Evolutionary conservation across 2,797 vertebrate genomes (phyloP), one percentile per base, ranked within the genome.

Genomic region (Sternarchorhynchus goeldii): DNA sequence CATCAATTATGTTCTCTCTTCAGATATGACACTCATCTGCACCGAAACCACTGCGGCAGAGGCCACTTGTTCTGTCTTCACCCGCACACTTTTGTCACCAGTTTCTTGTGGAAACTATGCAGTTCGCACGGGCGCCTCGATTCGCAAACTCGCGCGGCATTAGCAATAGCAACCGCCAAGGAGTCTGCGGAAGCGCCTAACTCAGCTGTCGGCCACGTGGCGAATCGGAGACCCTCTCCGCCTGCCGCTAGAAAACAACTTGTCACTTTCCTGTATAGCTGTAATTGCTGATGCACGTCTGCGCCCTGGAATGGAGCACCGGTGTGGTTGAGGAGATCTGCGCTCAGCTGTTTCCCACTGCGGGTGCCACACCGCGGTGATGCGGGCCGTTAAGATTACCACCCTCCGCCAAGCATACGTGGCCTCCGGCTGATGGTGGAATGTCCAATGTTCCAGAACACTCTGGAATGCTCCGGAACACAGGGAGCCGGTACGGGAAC

Each of bases 391-490:
- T 77, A 56, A 55, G 32, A 16, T 4, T 36, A 32, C n/a, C 75
- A 56, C 32, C 8, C 45, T 76, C 71, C 20, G 69, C 20, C 66
- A 70, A 70, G 58, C 66, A 74, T 79, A 63, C 58, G 82, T 85
- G 78, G 72, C 88, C 83, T 87, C 84, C 87, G 86, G 83, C 86
- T 82, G 85, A 88, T 85, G 66, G 85, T 21, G 68, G 80, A 77
- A 81, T 83, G 75, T 74, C 76, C 81, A 50, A 2, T 12, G 10
- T 45, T 12, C 41, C 7, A 10, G 41, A 10, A 45, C 7, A 10
- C 41, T 12, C 41, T 2, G 10, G 41, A 45, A 45, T 12, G 10
- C 10, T 7, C 7, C 2, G 7, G 41, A 45, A 50, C 45, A 50
- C 10, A 50, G 45, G 12, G 45, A 12, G 12, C 10, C 10, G 0